Evolutionary conservation across 2,113 vertebrate genomes (phyloP).

Genomic region (Sminthopsis crassicaudata): DNA sequence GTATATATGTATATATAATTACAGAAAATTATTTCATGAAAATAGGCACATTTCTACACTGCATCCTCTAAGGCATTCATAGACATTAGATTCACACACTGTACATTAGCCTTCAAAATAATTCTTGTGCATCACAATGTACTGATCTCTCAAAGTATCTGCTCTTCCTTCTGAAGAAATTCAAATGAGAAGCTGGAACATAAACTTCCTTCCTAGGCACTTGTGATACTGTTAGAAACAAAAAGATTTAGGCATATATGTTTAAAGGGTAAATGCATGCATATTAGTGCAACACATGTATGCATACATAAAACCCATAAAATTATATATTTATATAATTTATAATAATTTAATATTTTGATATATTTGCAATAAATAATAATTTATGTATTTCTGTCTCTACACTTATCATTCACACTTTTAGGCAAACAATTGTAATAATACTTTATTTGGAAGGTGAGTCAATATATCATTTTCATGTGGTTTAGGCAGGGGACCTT

Average conservation of each 20-base stretch:
- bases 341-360: too few species aligned
- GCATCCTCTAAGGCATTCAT: slow-evolving; percentile 6
- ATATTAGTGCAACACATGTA: too few species aligned
- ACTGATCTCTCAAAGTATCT: not conserved
- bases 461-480: not conserved
- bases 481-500: not conserved
- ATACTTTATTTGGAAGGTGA: not conserved
- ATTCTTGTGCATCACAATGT: not conserved
- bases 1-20: not conserved
- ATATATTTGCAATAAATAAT: too few species aligned
- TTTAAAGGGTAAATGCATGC: not conserved
- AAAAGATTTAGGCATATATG: not conserved
- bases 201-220: not conserved
- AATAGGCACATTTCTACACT: not conserved
- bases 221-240: not conserved
- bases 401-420: not conserved
- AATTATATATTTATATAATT: too few species aligned
- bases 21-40: slow-evolving; percentile 13
- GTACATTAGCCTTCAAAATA: slow-evolving; percentile 20
- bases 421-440: not conserved
- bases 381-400: not conserved
- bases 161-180: slow-evolving; percentile 20
- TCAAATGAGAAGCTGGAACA: not conserved
- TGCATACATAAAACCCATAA: too few species aligned
- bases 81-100: not conserved